Percentiles rank a stretch among this genome's conserved stretches.
Evolutionary conservation across 2,113 vertebrate species (phyloP).

Genomic region (Nannobrachium achirus): DNA sequence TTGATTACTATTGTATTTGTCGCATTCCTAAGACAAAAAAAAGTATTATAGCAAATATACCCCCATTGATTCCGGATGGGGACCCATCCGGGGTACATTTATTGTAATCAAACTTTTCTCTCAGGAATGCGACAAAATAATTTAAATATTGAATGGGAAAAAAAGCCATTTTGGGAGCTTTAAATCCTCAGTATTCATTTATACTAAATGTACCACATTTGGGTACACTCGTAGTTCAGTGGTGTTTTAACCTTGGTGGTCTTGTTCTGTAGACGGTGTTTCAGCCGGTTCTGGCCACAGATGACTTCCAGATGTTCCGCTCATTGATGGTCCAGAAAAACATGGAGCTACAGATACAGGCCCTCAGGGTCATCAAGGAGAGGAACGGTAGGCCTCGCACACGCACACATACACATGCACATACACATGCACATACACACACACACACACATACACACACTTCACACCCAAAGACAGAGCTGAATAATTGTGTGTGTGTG

Average conservation of each 20-base stretch:
- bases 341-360: conserved; percentile 96
- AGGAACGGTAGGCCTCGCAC: conserved; percentile 84
- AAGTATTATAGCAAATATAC: too few relatives aligned
- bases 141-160: too few relatives aligned
- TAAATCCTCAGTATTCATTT: too few relatives aligned
- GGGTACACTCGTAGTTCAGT: background rate
- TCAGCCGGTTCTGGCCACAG: conserved; percentile 92
- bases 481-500: background rate
- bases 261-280: conserved; percentile 82
- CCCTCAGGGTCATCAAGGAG: conserved; percentile 93
- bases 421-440: background rate
- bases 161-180: too few relatives aligned
- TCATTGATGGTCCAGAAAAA: conserved; percentile 98
- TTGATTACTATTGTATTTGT: too few relatives aligned
- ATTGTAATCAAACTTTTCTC: too few relatives aligned
- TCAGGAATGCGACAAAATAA: too few relatives aligned
- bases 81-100: too few relatives aligned
- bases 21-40: too few relatives aligned
- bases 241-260: background rate
- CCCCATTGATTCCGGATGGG: too few relatives aligned
- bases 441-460: background rate
- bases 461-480: too few relatives aligned
- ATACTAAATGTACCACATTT: too few relatives aligned
- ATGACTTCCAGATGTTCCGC: conserved; percentile 95
- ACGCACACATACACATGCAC: background rate